Percentiles rank a stretch among this genome's conserved stretches.
Evolutionary conservation across 2,888 invertebrate species (phyloP).

Genomic region (Geotrupes spiniger): DNA sequence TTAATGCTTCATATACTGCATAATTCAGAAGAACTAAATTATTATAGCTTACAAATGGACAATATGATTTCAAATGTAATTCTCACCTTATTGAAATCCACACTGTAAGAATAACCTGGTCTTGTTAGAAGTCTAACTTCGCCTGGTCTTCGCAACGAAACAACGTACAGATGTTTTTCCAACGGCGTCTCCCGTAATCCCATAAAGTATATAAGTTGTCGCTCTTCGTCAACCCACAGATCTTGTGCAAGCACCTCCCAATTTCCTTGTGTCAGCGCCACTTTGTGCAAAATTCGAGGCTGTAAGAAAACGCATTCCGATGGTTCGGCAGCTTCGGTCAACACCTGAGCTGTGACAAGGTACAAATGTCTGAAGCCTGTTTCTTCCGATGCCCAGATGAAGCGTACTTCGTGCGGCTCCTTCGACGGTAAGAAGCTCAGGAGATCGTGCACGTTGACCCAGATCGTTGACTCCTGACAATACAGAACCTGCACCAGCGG

Average conservation of each 20-base stretch:
- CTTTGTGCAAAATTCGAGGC: conserved; percentile 67
- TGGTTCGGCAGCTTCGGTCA: conserved; percentile 52
- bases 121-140: conserved; percentile 74
- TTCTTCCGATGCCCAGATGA: conserved; percentile 93
- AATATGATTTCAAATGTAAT: too few species aligned
- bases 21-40: too few species aligned
- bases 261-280: conserved; percentile 80
- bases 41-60: too few species aligned
- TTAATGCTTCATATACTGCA: too few species aligned
- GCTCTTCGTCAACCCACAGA: conserved; percentile 81
- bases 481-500: conserved; percentile 60
- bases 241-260: conserved; percentile 88
- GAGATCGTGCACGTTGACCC: conserved; percentile 93
- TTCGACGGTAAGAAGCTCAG: conserved; percentile 74
- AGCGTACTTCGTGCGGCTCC: conserved; percentile 56
- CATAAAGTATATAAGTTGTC: conserved; percentile 85
- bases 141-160: conserved; percentile 68
- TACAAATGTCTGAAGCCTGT: conserved; percentile 88
- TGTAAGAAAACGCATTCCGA: conserved; percentile 54
- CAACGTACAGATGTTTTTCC: conserved; percentile 90
- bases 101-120: conserved; percentile 81
- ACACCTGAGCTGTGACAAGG: conserved; percentile 65
- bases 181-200: conserved; percentile 87
- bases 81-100: conserved; percentile 78
- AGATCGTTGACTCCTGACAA: conserved; percentile 70